Evolutionary conservation across 2,888 invertebrate genomes (phyloP).

Genomic region (Caenorhabditis uteleia): DNA sequence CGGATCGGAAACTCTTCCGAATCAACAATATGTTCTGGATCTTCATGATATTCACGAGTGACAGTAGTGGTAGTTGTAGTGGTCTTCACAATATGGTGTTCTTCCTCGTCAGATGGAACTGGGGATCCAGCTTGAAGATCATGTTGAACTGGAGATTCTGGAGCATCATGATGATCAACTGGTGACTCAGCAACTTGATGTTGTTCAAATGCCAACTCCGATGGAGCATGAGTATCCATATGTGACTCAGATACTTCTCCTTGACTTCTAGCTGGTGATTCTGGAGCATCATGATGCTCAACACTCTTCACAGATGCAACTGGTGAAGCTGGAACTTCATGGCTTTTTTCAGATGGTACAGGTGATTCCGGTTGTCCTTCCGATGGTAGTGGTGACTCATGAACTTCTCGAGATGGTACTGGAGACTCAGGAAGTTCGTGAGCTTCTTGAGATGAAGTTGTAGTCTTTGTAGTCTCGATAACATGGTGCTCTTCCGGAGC

Average conservation of each 20-base stretch:
- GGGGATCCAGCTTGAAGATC: neutral
- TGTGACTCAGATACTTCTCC: neutral
- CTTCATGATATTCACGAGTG: constrained; percentile 9
- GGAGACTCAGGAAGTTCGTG: constrained; percentile 1
- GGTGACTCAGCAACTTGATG: neutral
- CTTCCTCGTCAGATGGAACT: constrained; percentile 10
- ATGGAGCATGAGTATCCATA: neutral
- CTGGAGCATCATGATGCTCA: neutral
- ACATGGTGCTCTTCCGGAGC: neutral
- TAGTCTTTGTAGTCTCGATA: constrained; percentile 16
- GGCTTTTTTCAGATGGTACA: neutral
- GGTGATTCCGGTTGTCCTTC: neutral
- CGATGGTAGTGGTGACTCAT: too few species aligned
- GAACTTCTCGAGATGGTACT: constrained; percentile 1
- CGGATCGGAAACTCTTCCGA: too few species aligned
- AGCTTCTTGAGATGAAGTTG: constrained; percentile 4
- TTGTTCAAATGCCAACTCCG: neutral
- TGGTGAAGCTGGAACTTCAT: neutral
- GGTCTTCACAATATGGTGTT: constrained; percentile 9
- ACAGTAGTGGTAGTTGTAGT: constrained; percentile 24
- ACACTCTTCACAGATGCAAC: too few species aligned
- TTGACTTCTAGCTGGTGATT: neutral
- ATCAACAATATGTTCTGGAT: too few species aligned
- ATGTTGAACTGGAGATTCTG: constrained; percentile 7
- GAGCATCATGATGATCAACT: neutral